Conservation (phyloP, 2,797 vertebrate genomes). For the Basileuterus tristriatus region DNA sequence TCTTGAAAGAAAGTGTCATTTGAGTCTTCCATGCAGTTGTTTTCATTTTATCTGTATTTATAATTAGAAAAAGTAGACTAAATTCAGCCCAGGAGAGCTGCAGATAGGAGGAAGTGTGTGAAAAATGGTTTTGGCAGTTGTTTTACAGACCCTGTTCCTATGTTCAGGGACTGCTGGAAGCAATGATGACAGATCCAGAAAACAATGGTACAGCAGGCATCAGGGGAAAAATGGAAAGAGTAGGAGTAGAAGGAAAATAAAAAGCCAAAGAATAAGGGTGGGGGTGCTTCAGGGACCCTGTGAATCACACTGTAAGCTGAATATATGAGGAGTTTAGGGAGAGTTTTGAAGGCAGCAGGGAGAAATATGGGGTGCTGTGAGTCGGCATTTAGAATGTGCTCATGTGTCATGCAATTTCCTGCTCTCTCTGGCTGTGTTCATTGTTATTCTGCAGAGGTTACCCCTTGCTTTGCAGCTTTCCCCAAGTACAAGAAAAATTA, state of each 20-base stretch:
- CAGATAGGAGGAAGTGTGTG: not conserved
- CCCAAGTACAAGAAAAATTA: not conserved
- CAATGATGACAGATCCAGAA: not conserved
- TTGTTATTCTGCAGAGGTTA: not conserved
- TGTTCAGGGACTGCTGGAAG: not conserved
- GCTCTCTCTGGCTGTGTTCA: not conserved
- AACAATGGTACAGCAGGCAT: not conserved
- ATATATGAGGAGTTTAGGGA: not conserved
- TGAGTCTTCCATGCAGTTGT: not conserved
- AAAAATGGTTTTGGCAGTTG: not conserved
- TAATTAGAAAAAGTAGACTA: not conserved
- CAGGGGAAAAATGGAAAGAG: not conserved
- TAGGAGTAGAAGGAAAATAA: not conserved
- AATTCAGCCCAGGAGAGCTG: not conserved
- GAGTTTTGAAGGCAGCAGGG: not conserved
- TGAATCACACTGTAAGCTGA: not conserved
- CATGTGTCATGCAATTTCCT: not conserved
- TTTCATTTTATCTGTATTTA: not conserved
- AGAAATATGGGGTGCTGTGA: not conserved
- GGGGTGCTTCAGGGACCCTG: not conserved
- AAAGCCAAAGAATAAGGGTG: not conserved
- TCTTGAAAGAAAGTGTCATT: not conserved
- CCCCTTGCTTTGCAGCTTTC: not conserved
- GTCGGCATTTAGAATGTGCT: not conserved
- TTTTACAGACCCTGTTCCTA: not conserved